Evolutionary conservation across 2,888 invertebrate genomes (phyloP), one percentile per base, ranked within the genome.

Genomic region (Mylabris sibirica): DNA sequence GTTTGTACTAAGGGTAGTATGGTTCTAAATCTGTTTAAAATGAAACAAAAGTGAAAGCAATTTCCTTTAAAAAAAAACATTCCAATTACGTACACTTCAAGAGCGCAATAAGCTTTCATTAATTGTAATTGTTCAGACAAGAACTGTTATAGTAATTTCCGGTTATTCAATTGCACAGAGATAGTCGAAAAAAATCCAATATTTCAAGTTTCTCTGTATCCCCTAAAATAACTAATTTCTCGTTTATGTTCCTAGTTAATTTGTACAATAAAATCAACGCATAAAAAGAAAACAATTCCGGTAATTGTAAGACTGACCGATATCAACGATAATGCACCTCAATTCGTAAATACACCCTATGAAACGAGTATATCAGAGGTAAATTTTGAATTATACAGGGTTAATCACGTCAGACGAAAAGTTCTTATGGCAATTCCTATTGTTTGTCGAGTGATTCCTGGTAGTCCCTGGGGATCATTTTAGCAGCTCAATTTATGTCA

Each of bases 231-330:
- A 22, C 22, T 3, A 24, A 9, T 12, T 26, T 26, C 6, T 57
- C 12, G 1, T 14, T n/a, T 5, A 22, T 11, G 1, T 79, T 88
- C 88, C 69, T 88, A 95, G 95, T 87, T 95, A 84, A 92, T 92
- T 74, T 96, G 96, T 84, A 93, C 93, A 74, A 91, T 94, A 77
- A 91, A 91, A 86, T 88, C 91, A 63, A 92, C 93, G 59, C 91
- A 91, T 84, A 94, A 93, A 83, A 91, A 93, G 83, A 89, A 93
- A 74, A 94, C 93, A 72, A 93, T 95, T 84, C 96, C 96, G 67
- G 92, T 96, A 77, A 95, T 96, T 82, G 95, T 95, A 75, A 88
- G 96, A 85, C 93, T 96, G 78, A 94, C 94, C 44, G 96, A 96
- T 86, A 91, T 96, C 83, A 96, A 96, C 83, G 96, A 96, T 85